Evolutionary conservation across 2,888 invertebrate species (phyloP).

Genomic region (Melanargia galathea): DNA sequence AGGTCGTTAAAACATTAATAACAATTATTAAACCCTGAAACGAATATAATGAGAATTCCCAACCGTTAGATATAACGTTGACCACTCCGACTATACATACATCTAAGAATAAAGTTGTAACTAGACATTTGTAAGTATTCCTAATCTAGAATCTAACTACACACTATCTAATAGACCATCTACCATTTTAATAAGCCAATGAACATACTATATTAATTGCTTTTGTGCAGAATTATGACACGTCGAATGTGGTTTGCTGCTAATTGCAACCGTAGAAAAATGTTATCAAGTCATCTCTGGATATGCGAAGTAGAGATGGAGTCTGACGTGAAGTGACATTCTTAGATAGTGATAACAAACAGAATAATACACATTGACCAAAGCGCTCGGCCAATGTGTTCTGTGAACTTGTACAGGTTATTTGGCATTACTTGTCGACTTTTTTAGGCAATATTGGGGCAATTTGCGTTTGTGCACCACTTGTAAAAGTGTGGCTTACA

Average conservation of each 20-base stretch:
- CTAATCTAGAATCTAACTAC: constrained; percentile 14
- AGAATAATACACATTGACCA: too few relatives aligned
- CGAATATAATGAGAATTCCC: too few relatives aligned
- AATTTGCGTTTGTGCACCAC: too few relatives aligned
- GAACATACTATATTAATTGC: constrained; percentile 16
- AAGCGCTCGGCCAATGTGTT: too few relatives aligned
- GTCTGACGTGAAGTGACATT: background rate
- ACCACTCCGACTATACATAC: background rate
- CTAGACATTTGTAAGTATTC: background rate
- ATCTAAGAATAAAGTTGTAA: background rate
- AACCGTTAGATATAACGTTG: background rate
- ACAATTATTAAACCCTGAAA: background rate
- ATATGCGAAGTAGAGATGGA: background rate
- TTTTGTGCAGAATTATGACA: constrained; percentile 18
- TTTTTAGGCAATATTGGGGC: too few relatives aligned
- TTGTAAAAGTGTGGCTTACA: too few relatives aligned
- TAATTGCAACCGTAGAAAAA: constrained; percentile 7
- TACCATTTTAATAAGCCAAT: constrained; percentile 14
- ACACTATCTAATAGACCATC: constrained; percentile 15
- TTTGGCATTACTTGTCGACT: too few relatives aligned
- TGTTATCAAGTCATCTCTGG: background rate
- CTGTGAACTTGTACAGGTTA: too few relatives aligned
- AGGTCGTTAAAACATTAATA: background rate
- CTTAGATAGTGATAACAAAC: background rate
- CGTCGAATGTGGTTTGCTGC: background rate